These are phyloP conservation scores for Harpalus rufipes DNA, from an alignment of 2,888 invertebrate genomes.

Conservation along the genomic window DNA sequence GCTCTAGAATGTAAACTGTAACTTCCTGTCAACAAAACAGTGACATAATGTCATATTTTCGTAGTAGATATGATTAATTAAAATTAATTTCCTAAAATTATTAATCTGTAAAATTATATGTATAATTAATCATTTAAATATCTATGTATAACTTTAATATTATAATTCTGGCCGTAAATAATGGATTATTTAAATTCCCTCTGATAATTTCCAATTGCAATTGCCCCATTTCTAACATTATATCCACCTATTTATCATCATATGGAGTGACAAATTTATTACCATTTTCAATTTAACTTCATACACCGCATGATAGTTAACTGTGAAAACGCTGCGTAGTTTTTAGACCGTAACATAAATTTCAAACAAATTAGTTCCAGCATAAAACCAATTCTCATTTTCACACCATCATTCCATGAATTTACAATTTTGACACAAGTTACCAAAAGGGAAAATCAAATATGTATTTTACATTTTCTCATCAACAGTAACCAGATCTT, in stretches of 20 bases:
- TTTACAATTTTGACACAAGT: conserved; percentile 3
- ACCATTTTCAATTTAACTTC: conserved; percentile 21
- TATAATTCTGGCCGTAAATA: not conserved
- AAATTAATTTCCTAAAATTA: too few relatives aligned
- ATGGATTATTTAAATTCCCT: not conserved
- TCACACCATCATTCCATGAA: conserved; percentile 14
- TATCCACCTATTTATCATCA: conserved; percentile 15
- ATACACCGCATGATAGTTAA: conserved; percentile 4
- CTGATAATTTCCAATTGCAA: not conserved
- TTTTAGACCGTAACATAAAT: conserved; percentile 28
- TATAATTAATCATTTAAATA: not conserved
- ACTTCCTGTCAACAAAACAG: too few relatives aligned
- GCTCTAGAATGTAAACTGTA: too few relatives aligned
- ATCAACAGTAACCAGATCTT: not conserved
- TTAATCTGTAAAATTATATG: too few relatives aligned
- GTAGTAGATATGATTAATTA: too few relatives aligned
- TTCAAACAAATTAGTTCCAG: conserved; percentile 18
- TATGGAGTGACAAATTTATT: not conserved
- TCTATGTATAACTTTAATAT: not conserved
- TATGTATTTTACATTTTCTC: conserved; percentile 33
- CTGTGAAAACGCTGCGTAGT: conserved; percentile 28
- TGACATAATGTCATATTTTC: too few relatives aligned
- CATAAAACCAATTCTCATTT: conserved; percentile 32
- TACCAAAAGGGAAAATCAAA: conserved; percentile 4
- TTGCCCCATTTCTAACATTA: not conserved